phyloP scores from a whole-genome alignment of 1,140 invertebrate genomes.

The Nephotettix cincticeps region DNA sequence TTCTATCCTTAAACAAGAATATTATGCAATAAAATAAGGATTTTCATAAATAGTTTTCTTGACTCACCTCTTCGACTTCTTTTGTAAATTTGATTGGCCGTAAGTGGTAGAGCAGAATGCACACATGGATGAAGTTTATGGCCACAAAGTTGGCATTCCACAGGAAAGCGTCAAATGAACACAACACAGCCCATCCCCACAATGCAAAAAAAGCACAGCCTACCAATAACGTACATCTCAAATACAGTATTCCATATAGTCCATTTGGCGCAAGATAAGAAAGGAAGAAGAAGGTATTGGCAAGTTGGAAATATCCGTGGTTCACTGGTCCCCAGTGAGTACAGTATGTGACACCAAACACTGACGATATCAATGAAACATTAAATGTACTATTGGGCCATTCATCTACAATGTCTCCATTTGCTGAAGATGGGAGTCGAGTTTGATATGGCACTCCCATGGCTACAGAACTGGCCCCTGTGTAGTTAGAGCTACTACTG shows the following conservation, averaged over 20 bases:
- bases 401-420: constrained; percentile 15
- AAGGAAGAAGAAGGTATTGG: constrained; percentile 77
- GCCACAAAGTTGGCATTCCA: constrained; percentile 83
- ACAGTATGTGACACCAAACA: constrained; percentile 30
- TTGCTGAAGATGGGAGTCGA: not conserved
- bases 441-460: constrained; percentile 16
- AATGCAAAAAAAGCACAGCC: constrained; percentile 75
- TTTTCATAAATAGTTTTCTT: too few relatives aligned
- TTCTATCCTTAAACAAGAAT: too few relatives aligned
- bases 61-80: constrained; percentile 78
- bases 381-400: constrained; percentile 21
- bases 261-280: constrained; percentile 78
- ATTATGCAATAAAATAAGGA: too few relatives aligned
- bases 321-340: constrained; percentile 57
- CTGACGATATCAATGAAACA: constrained; percentile 26
- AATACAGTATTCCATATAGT: constrained; percentile 74
- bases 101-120: constrained; percentile 76
- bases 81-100: constrained; percentile 80
- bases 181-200: constrained; percentile 82
- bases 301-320: constrained; percentile 79
- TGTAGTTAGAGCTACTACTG: constrained; percentile 9
- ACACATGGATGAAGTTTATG: constrained; percentile 80
- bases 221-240: constrained; percentile 71
- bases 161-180: constrained; percentile 79
- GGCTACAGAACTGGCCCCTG: not conserved